Percentiles rank a stretch among this genome's conserved stretches.
Evolutionary conservation across 2,113 vertebrate species (phyloP).

Genomic region (Lasiurus borealis): DNA sequence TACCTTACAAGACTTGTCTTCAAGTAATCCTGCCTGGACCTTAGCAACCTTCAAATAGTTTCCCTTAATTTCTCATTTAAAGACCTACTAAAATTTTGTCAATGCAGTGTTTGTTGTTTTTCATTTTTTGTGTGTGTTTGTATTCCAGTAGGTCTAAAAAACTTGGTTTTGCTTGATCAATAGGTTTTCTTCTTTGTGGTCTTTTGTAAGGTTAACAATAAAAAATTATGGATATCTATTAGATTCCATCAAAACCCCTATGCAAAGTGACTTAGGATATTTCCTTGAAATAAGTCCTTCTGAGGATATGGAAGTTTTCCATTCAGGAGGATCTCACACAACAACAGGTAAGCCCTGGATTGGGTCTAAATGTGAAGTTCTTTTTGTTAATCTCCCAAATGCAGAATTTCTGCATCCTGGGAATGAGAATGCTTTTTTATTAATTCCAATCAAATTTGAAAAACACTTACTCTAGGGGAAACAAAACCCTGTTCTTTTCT

Average conservation of each 20-base stretch:
- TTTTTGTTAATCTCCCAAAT: background rate
- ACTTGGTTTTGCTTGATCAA: background rate
- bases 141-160: background rate
- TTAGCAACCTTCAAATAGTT: background rate
- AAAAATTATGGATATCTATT: no score
- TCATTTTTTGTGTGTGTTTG: background rate
- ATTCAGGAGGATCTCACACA: background rate
- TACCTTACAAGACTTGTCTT: background rate
- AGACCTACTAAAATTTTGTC: background rate
- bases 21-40: background rate
- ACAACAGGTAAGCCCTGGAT: background rate
- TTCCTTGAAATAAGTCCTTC: background rate
- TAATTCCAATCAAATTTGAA: background rate
- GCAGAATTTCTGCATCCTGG: background rate
- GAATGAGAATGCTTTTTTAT: background rate
- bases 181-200: background rate
- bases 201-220: background rate
- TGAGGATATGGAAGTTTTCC: fast-evolving
- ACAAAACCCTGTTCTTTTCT: background rate
- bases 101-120: background rate
- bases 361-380: background rate
- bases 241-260: background rate
- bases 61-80: background rate
- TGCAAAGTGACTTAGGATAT: background rate
- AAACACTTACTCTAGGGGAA: background rate